phyloP scores from a whole-genome alignment of 2,797 vertebrate genomes.

The Sphaeramia orbicularis region DNA sequence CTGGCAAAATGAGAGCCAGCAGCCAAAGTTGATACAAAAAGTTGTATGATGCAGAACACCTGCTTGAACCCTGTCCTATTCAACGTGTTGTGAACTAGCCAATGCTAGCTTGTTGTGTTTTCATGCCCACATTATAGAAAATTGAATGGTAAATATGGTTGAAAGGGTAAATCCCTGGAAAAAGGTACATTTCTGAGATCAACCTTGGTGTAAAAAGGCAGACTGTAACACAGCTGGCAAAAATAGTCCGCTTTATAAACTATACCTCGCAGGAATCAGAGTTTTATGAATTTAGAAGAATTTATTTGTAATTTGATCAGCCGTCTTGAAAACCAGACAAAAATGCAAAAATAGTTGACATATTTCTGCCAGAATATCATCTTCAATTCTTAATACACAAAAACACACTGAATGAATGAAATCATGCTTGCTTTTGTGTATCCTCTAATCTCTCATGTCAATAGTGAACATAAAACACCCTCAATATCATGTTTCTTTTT shows the following conservation, averaged over 20 bases:
- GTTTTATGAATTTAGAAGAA: constrained; percentile 5
- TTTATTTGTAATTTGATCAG: neutral
- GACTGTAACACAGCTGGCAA: neutral
- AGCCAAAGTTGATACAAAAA: constrained; percentile 62
- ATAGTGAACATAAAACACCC: no score
- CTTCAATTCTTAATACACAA: constrained; percentile 7
- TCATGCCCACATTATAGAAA: neutral
- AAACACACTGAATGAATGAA: constrained; percentile 12
- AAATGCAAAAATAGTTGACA: neutral
- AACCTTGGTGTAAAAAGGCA: constrained; percentile 4
- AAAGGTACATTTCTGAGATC: constrained; percentile 2
- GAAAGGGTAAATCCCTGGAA: constrained; percentile 10
- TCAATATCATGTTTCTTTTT: constrained; percentile 7
- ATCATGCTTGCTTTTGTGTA: constrained; percentile 21
- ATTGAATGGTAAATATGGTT: constrained; percentile 6
- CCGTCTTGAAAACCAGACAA: neutral
- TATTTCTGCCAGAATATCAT: neutral
- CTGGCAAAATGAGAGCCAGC: constrained; percentile 52
- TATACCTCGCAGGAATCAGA: neutral
- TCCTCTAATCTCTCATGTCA: no score
- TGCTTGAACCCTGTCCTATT: constrained; percentile 41
- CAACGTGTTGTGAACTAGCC: neutral
- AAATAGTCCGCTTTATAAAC: neutral
- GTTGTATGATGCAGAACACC: constrained; percentile 57
- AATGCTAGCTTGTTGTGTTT: constrained; percentile 5